These are phyloP conservation scores for Rhopalosiphum maidis DNA, from an alignment of 1,140 invertebrate genomes.

Conservation along the genomic window DNA sequence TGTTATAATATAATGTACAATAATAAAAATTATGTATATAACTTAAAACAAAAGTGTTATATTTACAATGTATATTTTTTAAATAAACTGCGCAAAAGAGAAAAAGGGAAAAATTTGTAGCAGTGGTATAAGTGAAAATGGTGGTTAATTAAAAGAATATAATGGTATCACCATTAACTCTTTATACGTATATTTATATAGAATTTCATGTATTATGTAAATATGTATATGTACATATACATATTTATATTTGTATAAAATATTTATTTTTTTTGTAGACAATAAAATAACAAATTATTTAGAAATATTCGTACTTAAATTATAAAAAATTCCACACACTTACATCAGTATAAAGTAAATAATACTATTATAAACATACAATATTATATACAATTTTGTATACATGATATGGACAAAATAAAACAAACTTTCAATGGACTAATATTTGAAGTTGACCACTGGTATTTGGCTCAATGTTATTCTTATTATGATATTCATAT, in stretches of 20 bases:
- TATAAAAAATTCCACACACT: conserved; percentile 53
- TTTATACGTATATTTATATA: conserved; percentile 32
- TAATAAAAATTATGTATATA: conserved; percentile 52
- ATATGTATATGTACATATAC: background rate
- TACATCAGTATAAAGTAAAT: conserved; percentile 35
- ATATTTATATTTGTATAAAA: conserved; percentile 44
- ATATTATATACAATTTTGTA: conserved; percentile 49
- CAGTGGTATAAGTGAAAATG: conserved; percentile 46
- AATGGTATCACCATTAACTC: background rate
- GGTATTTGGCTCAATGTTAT: conserved; percentile 4
- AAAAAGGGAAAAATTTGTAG: conserved; percentile 35
- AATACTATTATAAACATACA: conserved; percentile 48
- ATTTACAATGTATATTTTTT: conserved; percentile 42
- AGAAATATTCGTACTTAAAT: conserved; percentile 42
- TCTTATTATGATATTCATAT: background rate
- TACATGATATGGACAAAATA: conserved; percentile 7
- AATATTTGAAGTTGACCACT: background rate
- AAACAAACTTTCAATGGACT: background rate
- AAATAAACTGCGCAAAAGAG: conserved; percentile 33
- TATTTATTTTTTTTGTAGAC: conserved; percentile 27
- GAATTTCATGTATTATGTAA: background rate
- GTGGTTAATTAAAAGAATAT: conserved; percentile 46
- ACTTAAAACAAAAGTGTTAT: conserved; percentile 41
- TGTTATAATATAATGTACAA: conserved; percentile 44
- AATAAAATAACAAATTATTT: conserved; percentile 49